These are phyloP conservation scores for Heteromurus nitidus DNA, from an alignment of 2,888 invertebrate species.

Conservation along the genomic window DNA sequence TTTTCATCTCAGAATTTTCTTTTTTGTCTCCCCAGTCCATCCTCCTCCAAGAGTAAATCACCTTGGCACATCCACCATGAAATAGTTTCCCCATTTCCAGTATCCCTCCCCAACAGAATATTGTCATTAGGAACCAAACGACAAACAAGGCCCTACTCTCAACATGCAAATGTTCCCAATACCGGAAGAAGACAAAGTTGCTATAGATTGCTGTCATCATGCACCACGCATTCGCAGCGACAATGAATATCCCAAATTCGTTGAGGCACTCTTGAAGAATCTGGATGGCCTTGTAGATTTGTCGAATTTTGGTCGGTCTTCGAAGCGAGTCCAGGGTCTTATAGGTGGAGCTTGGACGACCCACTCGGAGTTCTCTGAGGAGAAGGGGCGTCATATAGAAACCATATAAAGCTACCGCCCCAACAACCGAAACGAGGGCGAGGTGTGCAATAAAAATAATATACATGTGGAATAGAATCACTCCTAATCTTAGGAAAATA, in stretches of 20 bases:
- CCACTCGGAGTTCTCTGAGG: background rate
- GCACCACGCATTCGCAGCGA: background rate
- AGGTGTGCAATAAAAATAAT: background rate
- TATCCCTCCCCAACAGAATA: background rate
- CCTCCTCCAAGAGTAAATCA: background rate
- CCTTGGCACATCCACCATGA: background rate
- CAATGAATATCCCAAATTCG: background rate
- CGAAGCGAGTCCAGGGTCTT: background rate
- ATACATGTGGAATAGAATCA: background rate
- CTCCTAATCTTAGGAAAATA: background rate
- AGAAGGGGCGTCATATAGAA: background rate
- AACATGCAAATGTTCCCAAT: background rate
- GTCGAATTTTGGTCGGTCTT: background rate
- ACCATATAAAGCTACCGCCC: background rate
- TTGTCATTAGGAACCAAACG: background rate
- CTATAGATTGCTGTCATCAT: background rate
- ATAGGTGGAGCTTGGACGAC: background rate
- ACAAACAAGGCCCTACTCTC: background rate
- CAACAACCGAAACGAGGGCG: background rate
- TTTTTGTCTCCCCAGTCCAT: background rate
- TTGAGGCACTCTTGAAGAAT: background rate
- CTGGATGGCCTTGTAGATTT: background rate
- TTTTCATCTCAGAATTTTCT: background rate
- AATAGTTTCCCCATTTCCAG: background rate
- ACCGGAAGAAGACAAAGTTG: constrained; percentile 6